Evolutionary conservation across 1,140 invertebrate species (phyloP), one percentile per base, ranked within the genome.

Genomic region (Caenorhabditis tropicalis): DNA sequence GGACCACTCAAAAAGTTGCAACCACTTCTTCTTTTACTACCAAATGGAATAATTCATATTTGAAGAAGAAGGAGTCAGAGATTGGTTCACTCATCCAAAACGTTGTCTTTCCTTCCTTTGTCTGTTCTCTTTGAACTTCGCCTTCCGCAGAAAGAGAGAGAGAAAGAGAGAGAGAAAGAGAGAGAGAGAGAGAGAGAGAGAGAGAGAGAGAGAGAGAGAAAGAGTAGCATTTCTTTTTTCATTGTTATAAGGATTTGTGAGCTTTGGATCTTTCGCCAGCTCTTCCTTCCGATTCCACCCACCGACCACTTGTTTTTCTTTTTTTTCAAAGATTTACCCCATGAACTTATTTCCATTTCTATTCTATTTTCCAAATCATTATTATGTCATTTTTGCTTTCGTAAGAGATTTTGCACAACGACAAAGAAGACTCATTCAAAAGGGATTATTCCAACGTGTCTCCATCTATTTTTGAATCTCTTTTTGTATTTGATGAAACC

Each of bases 41-140:
- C 33, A 70, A 70, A 70, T 70, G 29, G 60, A 70, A 70, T 70
- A 70, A 70, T 70, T 70, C 60, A 70, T 70, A 70, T 33, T 70
- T 70, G 31, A 70, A 60, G 51, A 53, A 53, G 19, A 60, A 60
- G 24, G 39, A 70, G 33, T n/a, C 16, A 39, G 4, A 70, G 31
- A 70, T 70, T 70, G 60, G 21, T 33, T 39, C 60, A 70, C 60
- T 70, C 60, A 39, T 70, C 31, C 60, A 39, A 21, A 58, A 51
- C n/a, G 27, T 29, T 58, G 19, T 51, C 49, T n/a, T 29, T 10
- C 56, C 6, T 31, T 70, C 19, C 31, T 70, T 70, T 33, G 29
- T 70, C 60, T 36, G 36, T 70, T 19, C n/a, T 70, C 29, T 33
- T 70, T 70, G 60, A 70, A 70, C 60, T 70, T 39, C 5, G 36